Evolutionary conservation across 2,888 invertebrate species (phyloP), one percentile per base, ranked within the genome.

Genomic region (Stenodema calcarata): DNA sequence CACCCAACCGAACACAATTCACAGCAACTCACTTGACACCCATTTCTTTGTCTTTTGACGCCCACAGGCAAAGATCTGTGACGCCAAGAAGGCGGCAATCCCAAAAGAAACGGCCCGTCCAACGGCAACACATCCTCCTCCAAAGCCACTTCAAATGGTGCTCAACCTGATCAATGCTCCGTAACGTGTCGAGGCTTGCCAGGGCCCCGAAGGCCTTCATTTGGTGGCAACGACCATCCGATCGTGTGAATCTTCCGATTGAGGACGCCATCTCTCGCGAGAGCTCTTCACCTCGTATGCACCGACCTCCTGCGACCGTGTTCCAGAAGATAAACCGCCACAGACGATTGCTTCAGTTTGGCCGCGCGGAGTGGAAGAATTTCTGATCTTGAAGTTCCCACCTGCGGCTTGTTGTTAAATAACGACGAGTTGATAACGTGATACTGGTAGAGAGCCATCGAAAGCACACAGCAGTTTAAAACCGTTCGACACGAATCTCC

Each of bases 111-210:
- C 76, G 86, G n/a, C 86, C 86, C 41, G 35, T 54, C 78, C 44
- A 81, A 18, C 81, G 78, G 42, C 80, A 86, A 75, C 86, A 81
- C 50, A 81, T 80, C 35, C 86, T 86, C 81, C 70, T 86, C 47
- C 86, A 81, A 70, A 86, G 81, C 73, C 86, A 86, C 81, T 82
- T 73, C 86, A 82, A 76, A 73, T 86, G 86, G 86, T 86, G 81
- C 78, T 86, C 86, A 86, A 81, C 86, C 42, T 86, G 81, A 81
- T 73, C 84, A 18, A 30, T 84, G 73, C 84, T 84, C 47, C 73
- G 73, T 47, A 73, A 50, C 73, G 30, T 84, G 73, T 84, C 84
- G 54, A 11, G 84, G 84, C 44, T 75, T 62, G 75, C 42, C 84
- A 42, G 41, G 11, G 47, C 75, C 44, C 84, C 84, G 4, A 84